Evolutionary conservation across 1,140 invertebrate species (phyloP), one percentile per base, ranked within the genome.

Genomic region (Aphaenogaster ashmeadi): DNA sequence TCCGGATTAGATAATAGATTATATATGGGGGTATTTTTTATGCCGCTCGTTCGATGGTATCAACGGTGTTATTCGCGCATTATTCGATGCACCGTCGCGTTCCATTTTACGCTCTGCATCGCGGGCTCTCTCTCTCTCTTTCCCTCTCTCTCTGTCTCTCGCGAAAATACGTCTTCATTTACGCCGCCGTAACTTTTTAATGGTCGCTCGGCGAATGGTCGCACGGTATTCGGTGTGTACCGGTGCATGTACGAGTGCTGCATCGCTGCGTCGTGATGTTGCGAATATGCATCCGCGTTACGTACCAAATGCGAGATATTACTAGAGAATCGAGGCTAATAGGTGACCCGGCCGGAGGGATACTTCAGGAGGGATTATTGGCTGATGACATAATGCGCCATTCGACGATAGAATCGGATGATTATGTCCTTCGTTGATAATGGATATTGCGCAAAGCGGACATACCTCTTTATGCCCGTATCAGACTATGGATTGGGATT

Each of bases 101-200:
- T 79, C 27, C 56, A 36, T 33, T 52, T 18, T n/a, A 18, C 21
- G 13, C 38, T 58, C 21, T 9, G 50, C 13, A 41, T 38, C 18
- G 13, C 41, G 3, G 1, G 33, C n/a, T 56, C 7, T 18, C 21
- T n/a, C 74, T 60, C 15, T 60, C 58, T 33, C 58, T 60, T 4
- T n/a, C 52, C 6, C n/a, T 27, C 50, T 9, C 64, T 13, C 66
- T 56, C 44, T 7, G 18, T 44, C 44, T 86, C 86, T 71, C 75
- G 56, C 81, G 77, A 69, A 90, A 88, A 91, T 90, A 91, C 75
- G 87, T 91, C 91, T 92, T 91, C 89, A 91, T 92, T 91, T 92
- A 90, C 77, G 80, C 87, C 54, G 66, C 71, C 90, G 87, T 92
- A 92, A 92, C 88, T 91, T 91, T 92, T 92, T 92, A 92, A 92